Evolutionary conservation across 2,113 vertebrate species (phyloP), one percentile per base, ranked within the genome.

Genomic region (Chaenogobius annularis): DNA sequence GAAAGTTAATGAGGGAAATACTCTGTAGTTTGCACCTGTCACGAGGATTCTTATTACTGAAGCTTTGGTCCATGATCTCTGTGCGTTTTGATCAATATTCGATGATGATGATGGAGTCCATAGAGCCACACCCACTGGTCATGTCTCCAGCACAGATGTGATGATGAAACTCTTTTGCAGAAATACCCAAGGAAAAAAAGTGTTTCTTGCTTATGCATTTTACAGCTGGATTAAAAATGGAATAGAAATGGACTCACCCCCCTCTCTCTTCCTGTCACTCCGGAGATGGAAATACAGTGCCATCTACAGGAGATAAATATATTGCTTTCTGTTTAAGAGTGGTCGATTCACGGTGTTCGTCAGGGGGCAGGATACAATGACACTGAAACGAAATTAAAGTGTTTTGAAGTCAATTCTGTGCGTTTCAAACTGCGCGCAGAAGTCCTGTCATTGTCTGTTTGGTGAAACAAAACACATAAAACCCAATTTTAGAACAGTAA

Each of bases 221-320:
- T 85, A 92, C 91, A 90, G 85, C 84, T 89, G 87, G 85, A 92
- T 89, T 90, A 88, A 87, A 87, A 81, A 78, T 75, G 81, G 83
- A 88, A 91, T 81, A 86, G 85, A 88, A 86, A 88, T 89, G 80
- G 78, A 88, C 88, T 89, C 70, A 82, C 80, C 86, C 83, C 82
- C 56, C 64, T 50, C 68, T 37, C 23, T 44, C 37, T 44, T 7
- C 20, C 26, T 37, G 61, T 43, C 1, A 35, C 26, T 52, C n/a
- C 44, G 40, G 43, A 65, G 52, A 64, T 66, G 76, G 69, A 66
- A 72, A 85, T 22, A 55, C 82, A 90, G 85, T 83, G 88, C 87
- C 91, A 86, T 87, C 89, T 87, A 83, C 62, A 82, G 89, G 11
- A 65, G 9, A 55, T 72, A 46, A 11, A 11, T 46, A 46, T 46